Conservation (phyloP, 2,797 vertebrate genomes). For the Taenioides sp. region DNA sequence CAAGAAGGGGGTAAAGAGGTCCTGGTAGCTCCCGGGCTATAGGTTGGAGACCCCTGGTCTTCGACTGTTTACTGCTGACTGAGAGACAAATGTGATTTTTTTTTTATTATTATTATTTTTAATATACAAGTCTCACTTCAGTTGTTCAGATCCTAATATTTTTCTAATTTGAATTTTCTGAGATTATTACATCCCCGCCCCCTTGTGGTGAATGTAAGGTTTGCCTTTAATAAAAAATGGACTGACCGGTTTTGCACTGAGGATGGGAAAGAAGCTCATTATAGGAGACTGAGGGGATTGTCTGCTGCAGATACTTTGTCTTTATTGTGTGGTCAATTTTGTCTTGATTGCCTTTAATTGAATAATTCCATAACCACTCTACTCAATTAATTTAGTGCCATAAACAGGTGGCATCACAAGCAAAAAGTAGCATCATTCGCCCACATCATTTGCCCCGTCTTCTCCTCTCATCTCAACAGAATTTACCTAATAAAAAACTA, state of each 20-base stretch:
- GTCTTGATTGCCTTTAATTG: too few relatives aligned
- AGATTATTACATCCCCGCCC: not conserved
- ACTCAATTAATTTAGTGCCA: not conserved
- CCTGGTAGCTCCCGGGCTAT: too few relatives aligned
- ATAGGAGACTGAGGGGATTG: not conserved
- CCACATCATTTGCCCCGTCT: not conserved
- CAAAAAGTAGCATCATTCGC: not conserved
- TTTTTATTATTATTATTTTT: too few relatives aligned
- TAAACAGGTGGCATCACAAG: not conserved
- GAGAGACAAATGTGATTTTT: too few relatives aligned
- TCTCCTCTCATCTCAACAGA: not conserved
- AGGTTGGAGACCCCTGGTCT: too few relatives aligned
- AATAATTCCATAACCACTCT: not conserved
- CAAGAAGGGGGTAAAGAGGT: too few relatives aligned
- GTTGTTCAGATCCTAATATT: too few relatives aligned
- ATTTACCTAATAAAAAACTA: too few relatives aligned
- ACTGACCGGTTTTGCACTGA: slow-evolving; percentile 10
- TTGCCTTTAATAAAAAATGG: slow-evolving; percentile 20
- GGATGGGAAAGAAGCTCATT: not conserved
- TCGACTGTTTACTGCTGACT: too few relatives aligned
- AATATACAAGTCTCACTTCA: too few relatives aligned
- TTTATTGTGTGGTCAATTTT: not conserved
- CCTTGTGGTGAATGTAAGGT: slow-evolving; percentile 10
- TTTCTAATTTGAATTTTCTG: not conserved
- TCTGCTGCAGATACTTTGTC: not conserved